Evolutionary conservation across 2,797 vertebrate genomes (phyloP), one percentile per base, ranked within the genome.

Genomic region (Dryobates pubescens): DNA sequence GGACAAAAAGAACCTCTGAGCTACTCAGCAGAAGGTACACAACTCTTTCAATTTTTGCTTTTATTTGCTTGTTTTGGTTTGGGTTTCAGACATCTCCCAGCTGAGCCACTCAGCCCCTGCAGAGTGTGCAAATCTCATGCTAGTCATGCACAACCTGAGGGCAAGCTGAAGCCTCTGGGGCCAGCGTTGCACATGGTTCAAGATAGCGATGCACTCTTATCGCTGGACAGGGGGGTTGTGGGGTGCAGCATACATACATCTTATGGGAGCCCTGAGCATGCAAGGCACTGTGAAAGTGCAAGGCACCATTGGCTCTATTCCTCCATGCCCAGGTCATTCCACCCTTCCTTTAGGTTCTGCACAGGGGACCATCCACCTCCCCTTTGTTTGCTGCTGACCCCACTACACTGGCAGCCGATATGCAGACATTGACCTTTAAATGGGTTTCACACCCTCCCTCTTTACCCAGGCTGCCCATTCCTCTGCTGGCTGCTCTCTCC

Each of bases 1-100:
- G 72, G 17, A 45, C 5, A 4, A 9, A 0, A 0, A 72, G 23
- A 4, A 2, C 22, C 26, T 65, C 54, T 27, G 36, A 11, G 19
- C 61, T 54, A 54, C 54, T 51, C 71, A 82, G 36, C 3, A 4
- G 8, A 77, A 36, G 11, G 11, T 45, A 63, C 1, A 4, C 17
- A 58, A 13, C 4, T 0, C 1, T 61, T 63, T 23, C 6, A n/a
- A 64, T 23, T 8, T 43, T 34, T 32, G 19, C 22, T 77, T 36
- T 13, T 17, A 3, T 17, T 43, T 43, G 38, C 38, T 38, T 38
- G 38, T 43, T 0, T 38, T 77, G 6, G 16, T 53, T 53, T 56
- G 38, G 38, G 67, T 56, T 68, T 71, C 51, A 56, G 13, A 3
- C 17, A 6, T 30, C 53, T 85, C 58, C 34, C 59, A 26, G 18